These are phyloP conservation scores for Myathropa florea DNA, from an alignment of 2,888 invertebrate genomes.

Conservation along the genomic window DNA sequence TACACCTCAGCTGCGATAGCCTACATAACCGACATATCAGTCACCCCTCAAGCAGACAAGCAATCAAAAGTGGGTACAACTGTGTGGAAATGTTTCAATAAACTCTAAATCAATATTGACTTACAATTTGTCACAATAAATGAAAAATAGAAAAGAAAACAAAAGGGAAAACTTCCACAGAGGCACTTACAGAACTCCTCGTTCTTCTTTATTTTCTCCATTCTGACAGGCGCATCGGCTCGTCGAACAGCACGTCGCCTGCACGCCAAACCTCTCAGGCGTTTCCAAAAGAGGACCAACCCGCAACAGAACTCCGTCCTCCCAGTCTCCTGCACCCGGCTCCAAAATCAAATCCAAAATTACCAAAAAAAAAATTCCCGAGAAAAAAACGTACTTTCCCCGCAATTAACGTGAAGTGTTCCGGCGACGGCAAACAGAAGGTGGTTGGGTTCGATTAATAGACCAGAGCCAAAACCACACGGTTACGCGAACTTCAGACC, in stretches of 20 bases:
- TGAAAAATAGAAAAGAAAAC: not conserved
- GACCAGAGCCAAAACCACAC: not conserved
- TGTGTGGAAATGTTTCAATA: not conserved
- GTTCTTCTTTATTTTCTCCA: conserved; percentile 54
- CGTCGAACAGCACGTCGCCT: not conserved
- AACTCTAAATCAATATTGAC: not conserved
- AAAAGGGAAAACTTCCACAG: not conserved
- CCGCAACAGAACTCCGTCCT: not conserved
- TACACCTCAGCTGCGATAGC: not conserved
- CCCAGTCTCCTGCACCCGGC: not conserved
- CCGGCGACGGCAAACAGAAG: not conserved
- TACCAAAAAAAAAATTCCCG: not conserved
- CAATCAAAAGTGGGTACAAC: not conserved
- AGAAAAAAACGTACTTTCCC: not conserved
- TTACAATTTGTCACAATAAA: not conserved
- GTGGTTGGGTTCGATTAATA: conserved; percentile 14
- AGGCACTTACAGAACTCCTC: conserved; percentile 65
- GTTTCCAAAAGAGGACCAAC: conserved; percentile 8
- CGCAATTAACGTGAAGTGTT: not conserved
- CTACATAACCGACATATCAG: too few relatives aligned
- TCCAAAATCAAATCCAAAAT: not conserved
- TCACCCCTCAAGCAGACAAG: not conserved
- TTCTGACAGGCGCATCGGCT: conserved; percentile 32
- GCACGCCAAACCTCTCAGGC: conserved; percentile 1
- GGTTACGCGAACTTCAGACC: conserved; percentile 38